phyloP scores from a whole-genome alignment of 2,113 vertebrate genomes.

The Neodon shergylaensis region DNA sequence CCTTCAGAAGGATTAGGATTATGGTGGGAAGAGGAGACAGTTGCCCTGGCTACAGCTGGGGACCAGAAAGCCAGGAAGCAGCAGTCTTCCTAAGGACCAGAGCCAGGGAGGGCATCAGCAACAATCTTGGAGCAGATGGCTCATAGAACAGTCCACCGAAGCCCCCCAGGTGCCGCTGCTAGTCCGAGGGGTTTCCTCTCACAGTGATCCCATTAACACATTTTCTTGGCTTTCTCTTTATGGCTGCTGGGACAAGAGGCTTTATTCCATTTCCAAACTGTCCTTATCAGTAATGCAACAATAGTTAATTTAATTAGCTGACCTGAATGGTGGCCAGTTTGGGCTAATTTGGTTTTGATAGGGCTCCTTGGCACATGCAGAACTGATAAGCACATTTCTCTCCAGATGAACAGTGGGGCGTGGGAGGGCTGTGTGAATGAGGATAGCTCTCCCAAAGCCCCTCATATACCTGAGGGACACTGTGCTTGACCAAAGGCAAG shows the following conservation, averaged over 20 bases:
- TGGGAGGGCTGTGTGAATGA: neutral
- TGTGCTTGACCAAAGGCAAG: conserved; percentile 52
- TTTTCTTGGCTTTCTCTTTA: conserved; percentile 59
- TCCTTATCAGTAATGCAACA: conserved; percentile 81
- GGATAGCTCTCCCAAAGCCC: neutral
- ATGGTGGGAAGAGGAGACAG: neutral
- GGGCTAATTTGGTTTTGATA: conserved; percentile 77
- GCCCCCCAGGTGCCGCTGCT: neutral
- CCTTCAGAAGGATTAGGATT: neutral
- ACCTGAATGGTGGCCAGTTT: conserved; percentile 78
- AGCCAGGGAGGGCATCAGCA: neutral
- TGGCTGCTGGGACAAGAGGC: conserved; percentile 54
- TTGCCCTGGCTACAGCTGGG: neutral
- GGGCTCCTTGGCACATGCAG: conserved; percentile 64
- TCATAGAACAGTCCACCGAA: neutral
- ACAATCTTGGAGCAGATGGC: conserved; percentile 39
- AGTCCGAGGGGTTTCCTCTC: conserved; percentile 3
- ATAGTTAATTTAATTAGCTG: conserved; percentile 82
- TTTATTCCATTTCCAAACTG: conserved; percentile 74
- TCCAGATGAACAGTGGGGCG: conserved; percentile 43
- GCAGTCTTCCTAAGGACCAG: neutral
- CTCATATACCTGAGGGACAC: conserved; percentile 50
- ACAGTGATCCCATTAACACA: conserved; percentile 53
- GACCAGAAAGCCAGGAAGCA: neutral
- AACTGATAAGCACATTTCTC: conserved; percentile 75